Evolutionary conservation across 2,888 invertebrate genomes (phyloP).

Genomic region (Sesia apiformis): DNA sequence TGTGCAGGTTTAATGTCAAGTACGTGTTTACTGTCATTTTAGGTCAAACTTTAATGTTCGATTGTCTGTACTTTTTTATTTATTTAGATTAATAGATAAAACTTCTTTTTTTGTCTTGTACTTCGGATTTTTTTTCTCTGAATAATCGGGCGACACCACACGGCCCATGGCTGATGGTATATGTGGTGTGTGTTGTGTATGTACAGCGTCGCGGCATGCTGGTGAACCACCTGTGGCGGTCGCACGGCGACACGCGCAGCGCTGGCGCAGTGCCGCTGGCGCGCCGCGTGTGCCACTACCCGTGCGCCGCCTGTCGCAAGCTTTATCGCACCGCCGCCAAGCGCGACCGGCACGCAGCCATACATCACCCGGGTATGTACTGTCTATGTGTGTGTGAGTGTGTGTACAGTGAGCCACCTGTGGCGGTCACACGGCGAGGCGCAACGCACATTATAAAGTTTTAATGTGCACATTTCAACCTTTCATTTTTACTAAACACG

Average conservation of each 20-base stretch:
- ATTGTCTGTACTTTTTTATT: too few relatives aligned
- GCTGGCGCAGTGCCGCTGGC: constrained; percentile 84
- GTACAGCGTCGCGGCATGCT: constrained; percentile 86
- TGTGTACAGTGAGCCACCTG: constrained; percentile 83
- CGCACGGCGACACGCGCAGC: constrained; percentile 79
- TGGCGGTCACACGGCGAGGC: constrained; percentile 83
- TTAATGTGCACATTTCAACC: too few relatives aligned
- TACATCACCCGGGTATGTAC: constrained; percentile 83
- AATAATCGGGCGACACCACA: too few relatives aligned
- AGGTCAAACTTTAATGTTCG: too few relatives aligned
- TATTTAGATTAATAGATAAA: too few relatives aligned
- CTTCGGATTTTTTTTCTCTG: too few relatives aligned
- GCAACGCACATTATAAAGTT: constrained; percentile 50
- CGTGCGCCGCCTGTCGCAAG: constrained; percentile 89
- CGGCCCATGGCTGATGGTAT: too few relatives aligned
- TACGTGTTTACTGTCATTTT: too few relatives aligned
- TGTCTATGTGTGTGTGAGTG: not conserved
- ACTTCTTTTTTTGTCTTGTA: too few relatives aligned
- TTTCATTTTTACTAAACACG: too few relatives aligned
- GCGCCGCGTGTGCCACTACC: constrained; percentile 84
- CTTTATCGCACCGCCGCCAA: constrained; percentile 90
- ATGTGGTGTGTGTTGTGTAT: not conserved
- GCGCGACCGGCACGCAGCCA: constrained; percentile 85
- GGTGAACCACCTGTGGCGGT: constrained; percentile 88
- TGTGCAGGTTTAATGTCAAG: too few relatives aligned